phyloP scores from a whole-genome alignment of 2,113 vertebrate genomes.

The Alouatta palliata region DNA sequence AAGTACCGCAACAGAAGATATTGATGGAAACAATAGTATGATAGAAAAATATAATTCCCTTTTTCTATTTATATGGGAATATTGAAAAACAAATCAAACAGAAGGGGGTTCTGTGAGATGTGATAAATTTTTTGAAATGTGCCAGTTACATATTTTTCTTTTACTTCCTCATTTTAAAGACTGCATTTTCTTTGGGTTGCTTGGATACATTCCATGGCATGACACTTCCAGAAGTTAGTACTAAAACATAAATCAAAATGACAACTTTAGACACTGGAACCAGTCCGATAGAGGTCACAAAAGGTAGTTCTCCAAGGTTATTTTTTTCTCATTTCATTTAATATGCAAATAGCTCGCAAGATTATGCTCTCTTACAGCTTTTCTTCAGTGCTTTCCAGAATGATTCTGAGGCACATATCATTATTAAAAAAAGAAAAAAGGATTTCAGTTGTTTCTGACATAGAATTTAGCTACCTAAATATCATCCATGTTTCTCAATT shows the following conservation, averaged over 20 bases:
- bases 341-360: background rate
- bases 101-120: background rate
- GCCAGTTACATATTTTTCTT: background rate
- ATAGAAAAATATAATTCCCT: slow-evolving; percentile 3
- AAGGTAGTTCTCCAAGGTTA: background rate
- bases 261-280: background rate
- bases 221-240: background rate
- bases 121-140: background rate
- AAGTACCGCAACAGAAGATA: slow-evolving; percentile 3
- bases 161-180: slow-evolving; percentile 1
- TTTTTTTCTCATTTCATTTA: background rate
- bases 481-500: background rate
- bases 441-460: background rate
- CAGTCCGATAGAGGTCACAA: background rate
- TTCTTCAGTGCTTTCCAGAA: background rate
- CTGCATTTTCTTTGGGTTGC: background rate
- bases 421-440: background rate
- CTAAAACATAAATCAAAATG: background rate
- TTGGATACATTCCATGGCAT: background rate
- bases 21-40: background rate
- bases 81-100: slow-evolving; percentile 46
- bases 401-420: background rate
- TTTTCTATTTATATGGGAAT: slow-evolving; percentile 13
- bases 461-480: background rate
- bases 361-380: background rate